Conservation (phyloP, 2,888 invertebrate species). For the Acanthosepion pharaonis region DNA sequence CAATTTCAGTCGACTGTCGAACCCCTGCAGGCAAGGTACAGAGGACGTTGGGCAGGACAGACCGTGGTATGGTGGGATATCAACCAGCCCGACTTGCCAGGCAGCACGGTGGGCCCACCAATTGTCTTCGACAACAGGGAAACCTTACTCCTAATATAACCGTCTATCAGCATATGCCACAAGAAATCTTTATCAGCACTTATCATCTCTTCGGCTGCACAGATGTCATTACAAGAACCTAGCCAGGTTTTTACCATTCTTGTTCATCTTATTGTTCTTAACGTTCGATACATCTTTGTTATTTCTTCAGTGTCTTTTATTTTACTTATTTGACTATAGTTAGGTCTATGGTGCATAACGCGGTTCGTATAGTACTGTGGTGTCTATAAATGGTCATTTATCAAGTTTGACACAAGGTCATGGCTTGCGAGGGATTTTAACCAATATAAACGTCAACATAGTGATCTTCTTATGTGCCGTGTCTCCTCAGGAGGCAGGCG, state of each 20-base stretch:
- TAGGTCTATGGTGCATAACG: background rate
- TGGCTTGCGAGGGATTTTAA: background rate
- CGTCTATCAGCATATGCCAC: slow-evolving; percentile 33
- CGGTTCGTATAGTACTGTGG: background rate
- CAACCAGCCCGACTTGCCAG: slow-evolving; percentile 18
- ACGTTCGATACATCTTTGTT: background rate
- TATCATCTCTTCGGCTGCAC: slow-evolving; percentile 33
- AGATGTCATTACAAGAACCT: slow-evolving; percentile 20
- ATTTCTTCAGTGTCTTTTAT: background rate
- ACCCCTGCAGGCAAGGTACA: slow-evolving; percentile 21
- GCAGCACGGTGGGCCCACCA: background rate
- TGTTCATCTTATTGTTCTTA: background rate
- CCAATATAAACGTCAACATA: background rate
- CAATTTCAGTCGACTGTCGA: slow-evolving; percentile 22
- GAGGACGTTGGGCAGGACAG: background rate
- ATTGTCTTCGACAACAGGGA: slow-evolving; percentile 33
- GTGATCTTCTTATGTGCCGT: too few relatives aligned
- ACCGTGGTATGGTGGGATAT: slow-evolving; percentile 9
- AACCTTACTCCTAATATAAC: slow-evolving; percentile 33
- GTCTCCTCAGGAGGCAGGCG: too few relatives aligned
- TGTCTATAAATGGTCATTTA: background rate
- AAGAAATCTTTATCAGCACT: slow-evolving; percentile 12
- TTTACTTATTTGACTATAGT: background rate
- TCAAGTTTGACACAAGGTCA: background rate
- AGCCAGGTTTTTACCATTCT: slow-evolving; percentile 4